These are phyloP conservation scores for Mayetiola destructor DNA, from an alignment of 2,888 invertebrate species.

Conservation along the genomic window DNA sequence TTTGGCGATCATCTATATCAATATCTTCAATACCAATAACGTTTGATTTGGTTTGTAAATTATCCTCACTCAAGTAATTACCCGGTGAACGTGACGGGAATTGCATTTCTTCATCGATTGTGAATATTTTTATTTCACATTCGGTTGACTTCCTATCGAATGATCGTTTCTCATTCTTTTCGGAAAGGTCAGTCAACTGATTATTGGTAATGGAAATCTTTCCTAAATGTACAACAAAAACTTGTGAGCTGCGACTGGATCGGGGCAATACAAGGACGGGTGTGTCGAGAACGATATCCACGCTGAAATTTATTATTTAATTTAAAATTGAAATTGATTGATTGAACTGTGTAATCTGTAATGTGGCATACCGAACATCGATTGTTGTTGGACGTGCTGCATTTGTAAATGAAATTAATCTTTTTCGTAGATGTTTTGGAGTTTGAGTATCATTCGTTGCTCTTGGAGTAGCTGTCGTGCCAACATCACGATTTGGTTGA, in stretches of 20 bases:
- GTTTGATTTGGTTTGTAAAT: not conserved
- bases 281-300: conserved; percentile 73
- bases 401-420: conserved; percentile 7
- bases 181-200: not conserved
- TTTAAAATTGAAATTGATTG: not conserved
- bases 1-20: conserved; percentile 15
- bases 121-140: conserved; percentile 16
- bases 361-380: not conserved
- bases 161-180: not conserved
- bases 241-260: conserved; percentile 59
- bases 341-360: not conserved
- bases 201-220: conserved; percentile 52
- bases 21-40: conserved; percentile 11
- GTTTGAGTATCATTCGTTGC: not conserved
- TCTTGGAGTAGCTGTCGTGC: not conserved
- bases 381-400: not conserved
- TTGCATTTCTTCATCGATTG: conserved; percentile 19
- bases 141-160: not conserved
- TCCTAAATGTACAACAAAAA: conserved; percentile 83
- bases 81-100: not conserved
- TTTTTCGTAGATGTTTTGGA: conserved; percentile 5
- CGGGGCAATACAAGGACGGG: conserved; percentile 83
- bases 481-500: conserved; percentile 41
- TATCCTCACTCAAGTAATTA: conserved; percentile 12
- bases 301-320: conserved; percentile 25